Percentiles rank a stretch among this genome's conserved stretches.
Evolutionary conservation across 2,888 invertebrate species (phyloP).

Genomic region (Heliconius sara): DNA sequence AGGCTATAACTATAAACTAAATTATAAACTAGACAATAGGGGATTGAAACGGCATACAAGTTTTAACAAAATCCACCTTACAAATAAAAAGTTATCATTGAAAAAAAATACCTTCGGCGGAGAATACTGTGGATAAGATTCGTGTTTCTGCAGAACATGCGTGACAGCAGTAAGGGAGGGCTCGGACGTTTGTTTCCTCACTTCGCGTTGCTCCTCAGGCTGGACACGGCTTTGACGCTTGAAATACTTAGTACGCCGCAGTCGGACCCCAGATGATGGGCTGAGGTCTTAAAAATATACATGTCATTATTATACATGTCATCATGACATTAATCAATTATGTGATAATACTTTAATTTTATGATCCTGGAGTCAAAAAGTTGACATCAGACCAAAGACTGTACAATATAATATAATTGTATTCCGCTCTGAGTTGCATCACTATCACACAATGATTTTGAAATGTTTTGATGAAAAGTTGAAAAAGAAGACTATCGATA

Average conservation of each 20-base stretch:
- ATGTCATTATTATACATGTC: background rate
- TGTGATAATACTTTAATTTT: background rate
- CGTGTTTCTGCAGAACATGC: constrained; percentile 65
- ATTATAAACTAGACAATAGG: background rate
- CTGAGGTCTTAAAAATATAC: constrained; percentile 46
- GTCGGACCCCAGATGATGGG: constrained; percentile 52
- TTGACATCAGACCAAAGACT: no score
- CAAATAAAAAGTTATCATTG: no score
- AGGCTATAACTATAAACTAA: background rate
- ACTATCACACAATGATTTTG: background rate
- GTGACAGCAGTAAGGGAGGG: constrained; percentile 55
- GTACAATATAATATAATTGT: no score
- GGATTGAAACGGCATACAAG: no score
- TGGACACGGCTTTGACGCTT: constrained; percentile 67
- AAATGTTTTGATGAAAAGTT: background rate
- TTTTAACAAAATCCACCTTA: no score
- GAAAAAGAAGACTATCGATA: background rate
- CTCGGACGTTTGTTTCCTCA: constrained; percentile 68
- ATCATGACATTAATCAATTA: background rate
- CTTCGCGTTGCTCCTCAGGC: constrained; percentile 60
- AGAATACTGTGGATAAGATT: constrained; percentile 72
- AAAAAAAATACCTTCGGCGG: constrained; percentile 56
- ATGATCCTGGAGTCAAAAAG: no score
- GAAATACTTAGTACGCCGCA: constrained; percentile 65
- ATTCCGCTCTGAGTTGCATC: background rate